Percentiles rank a stretch among this genome's conserved stretches.
These are phyloP conservation scores for Drosophila fungiperda DNA, from an alignment of 2,888 invertebrate genomes.

Conservation along the genomic window DNA sequence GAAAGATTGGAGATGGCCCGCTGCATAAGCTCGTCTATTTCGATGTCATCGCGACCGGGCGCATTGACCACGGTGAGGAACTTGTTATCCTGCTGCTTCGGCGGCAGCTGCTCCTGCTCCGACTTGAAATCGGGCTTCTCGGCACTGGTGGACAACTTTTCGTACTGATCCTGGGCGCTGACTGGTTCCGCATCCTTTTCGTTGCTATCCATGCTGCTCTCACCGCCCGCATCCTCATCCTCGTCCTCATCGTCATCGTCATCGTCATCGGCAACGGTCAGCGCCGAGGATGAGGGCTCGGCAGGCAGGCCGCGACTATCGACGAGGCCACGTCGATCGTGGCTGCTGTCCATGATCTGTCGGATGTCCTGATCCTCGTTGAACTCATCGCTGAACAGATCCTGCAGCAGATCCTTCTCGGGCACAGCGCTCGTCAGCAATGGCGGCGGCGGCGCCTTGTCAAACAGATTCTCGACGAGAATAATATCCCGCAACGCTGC, in stretches of 20 bases:
- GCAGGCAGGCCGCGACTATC: conserved; percentile 78
- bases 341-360: conserved; percentile 85
- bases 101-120: conserved; percentile 46
- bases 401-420: conserved; percentile 79
- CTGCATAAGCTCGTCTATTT: conserved; percentile 85
- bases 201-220: conserved; percentile 83
- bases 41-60: conserved; percentile 83
- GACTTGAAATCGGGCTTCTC: conserved; percentile 51
- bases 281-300: conserved; percentile 80
- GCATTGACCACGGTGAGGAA: conserved; percentile 73
- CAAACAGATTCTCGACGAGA: conserved; percentile 87
- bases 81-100: conserved; percentile 78
- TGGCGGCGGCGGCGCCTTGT: conserved; percentile 84
- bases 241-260: conserved; percentile 79
- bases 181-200: conserved; percentile 75
- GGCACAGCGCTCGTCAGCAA: conserved; percentile 47
- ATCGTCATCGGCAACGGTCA: conserved; percentile 82
- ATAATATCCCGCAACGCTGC: conserved; percentile 93
- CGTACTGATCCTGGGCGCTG: conserved; percentile 75
- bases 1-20: conserved; percentile 85
- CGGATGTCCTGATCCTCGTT: conserved; percentile 85
- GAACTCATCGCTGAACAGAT: conserved; percentile 82
- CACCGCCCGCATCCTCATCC: conserved; percentile 80
- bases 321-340: conserved; percentile 78
- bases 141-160: conserved; percentile 76